phyloP scores from a whole-genome alignment of 2,113 vertebrate species.

The Gnathonemus longibarbis region DNA sequence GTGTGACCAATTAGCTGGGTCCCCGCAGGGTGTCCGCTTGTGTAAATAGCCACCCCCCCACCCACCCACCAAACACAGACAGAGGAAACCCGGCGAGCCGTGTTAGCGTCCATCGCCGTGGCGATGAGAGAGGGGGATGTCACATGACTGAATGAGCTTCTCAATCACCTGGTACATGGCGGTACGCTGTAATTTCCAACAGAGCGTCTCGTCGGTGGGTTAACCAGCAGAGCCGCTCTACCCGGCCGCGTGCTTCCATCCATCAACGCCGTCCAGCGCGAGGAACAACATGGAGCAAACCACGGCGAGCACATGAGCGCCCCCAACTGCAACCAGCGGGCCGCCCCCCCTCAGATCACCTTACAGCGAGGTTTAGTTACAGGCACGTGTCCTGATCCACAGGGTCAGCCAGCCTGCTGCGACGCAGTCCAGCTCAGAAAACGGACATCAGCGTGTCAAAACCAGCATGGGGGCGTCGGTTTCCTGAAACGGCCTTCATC shows the following conservation, averaged over 20 bases:
- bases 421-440: not conserved
- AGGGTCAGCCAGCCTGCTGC: not conserved
- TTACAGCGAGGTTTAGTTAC: not conserved
- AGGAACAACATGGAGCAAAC: not conserved
- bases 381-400: not conserved
- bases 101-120: not conserved
- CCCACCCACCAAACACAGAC: slow-evolving; percentile 40
- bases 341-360: not conserved
- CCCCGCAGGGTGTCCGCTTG: slow-evolving; percentile 60
- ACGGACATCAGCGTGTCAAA: not conserved
- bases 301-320: not conserved
- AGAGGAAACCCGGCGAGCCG: not conserved
- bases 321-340: not conserved
- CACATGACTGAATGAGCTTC: not conserved
- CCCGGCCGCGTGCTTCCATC: not conserved
- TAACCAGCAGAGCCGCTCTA: not conserved
- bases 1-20: slow-evolving; percentile 69
- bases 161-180: not conserved
- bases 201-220: not conserved
- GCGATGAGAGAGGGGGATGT: not conserved
- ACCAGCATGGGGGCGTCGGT: not conserved
- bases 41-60: slow-evolving; percentile 56
- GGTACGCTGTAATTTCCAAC: not conserved
- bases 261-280: not conserved
- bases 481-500: not conserved